These are phyloP conservation scores for Oophaga pumilio DNA, from an alignment of 2,113 vertebrate genomes.

Conservation along the genomic window DNA sequence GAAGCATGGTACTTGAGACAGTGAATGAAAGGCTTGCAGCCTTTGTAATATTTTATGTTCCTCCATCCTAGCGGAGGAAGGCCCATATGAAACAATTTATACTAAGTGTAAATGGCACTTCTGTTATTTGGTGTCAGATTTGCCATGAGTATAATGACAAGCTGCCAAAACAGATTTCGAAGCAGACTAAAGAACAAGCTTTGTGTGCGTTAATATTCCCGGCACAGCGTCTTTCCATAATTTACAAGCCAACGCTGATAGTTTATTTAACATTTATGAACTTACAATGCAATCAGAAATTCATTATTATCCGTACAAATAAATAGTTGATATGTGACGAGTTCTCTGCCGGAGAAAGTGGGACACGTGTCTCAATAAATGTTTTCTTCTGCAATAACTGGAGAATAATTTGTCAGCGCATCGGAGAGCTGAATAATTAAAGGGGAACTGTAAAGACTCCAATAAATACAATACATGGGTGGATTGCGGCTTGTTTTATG, in stretches of 20 bases:
- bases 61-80: slow-evolving; percentile 62
- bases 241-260: slow-evolving; percentile 99
- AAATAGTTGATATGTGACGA: slow-evolving; percentile 99
- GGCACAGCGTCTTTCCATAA: slow-evolving; percentile 93
- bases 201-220: slow-evolving; percentile 95
- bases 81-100: slow-evolving; percentile 74
- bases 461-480: slow-evolving; percentile 10
- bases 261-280: slow-evolving; percentile 99
- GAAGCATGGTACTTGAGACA: neutral
- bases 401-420: slow-evolving; percentile 46
- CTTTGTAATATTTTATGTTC: slow-evolving; percentile 11
- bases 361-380: slow-evolving; percentile 47
- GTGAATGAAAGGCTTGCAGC: neutral
- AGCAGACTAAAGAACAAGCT: slow-evolving; percentile 77
- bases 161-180: slow-evolving; percentile 83
- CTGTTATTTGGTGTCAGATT: slow-evolving; percentile 82
- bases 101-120: slow-evolving; percentile 83
- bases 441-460: slow-evolving; percentile 22
- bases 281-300: slow-evolving; percentile 97
- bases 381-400: slow-evolving; percentile 46
- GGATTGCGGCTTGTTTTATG: neutral
- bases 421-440: slow-evolving; percentile 53
- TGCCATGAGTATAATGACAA: slow-evolving; percentile 78
- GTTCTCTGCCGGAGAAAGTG: slow-evolving; percentile 61
- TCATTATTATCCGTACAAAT: slow-evolving; percentile 99